phyloP scores from a whole-genome alignment of 92 coral and sea anemone species.

The Porites rus region DNA sequence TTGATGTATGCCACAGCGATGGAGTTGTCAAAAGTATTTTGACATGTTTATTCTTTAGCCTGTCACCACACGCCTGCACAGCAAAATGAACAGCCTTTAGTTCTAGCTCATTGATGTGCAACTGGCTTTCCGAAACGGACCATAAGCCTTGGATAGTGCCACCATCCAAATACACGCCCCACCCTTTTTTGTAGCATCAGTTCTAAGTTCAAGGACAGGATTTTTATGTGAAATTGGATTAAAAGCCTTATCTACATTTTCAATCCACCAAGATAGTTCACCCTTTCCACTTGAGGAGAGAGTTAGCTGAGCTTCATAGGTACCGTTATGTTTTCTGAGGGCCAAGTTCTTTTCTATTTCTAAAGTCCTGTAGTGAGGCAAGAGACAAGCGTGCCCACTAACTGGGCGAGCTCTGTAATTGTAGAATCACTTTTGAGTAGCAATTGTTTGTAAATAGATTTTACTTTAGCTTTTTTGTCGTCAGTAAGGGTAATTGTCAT shows the following conservation, averaged over 20 bases:
- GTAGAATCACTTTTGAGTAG: slow-evolving; percentile 22
- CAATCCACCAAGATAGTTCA: slow-evolving; percentile 50
- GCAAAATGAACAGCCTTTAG: slow-evolving; percentile 34
- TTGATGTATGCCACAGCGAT: too few relatives aligned
- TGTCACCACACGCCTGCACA: slow-evolving; percentile 15
- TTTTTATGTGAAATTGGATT: slow-evolving; percentile 27
- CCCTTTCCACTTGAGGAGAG: background rate
- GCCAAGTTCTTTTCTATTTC: slow-evolving; percentile 59
- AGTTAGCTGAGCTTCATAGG: background rate
- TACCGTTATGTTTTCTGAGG: slow-evolving; percentile 39
- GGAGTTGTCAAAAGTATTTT: too few relatives aligned
- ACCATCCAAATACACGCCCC: slow-evolving; percentile 28
- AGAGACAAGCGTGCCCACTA: slow-evolving; percentile 56
- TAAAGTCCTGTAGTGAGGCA: slow-evolving; percentile 47
- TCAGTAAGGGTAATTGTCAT: slow-evolving; percentile 32
- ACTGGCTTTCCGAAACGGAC: slow-evolving; percentile 24
- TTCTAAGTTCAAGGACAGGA: slow-evolving; percentile 2
- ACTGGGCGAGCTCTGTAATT: slow-evolving; percentile 50
- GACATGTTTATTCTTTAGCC: slow-evolving; percentile 2
- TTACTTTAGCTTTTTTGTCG: slow-evolving; percentile 48
- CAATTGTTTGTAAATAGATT: slow-evolving; percentile 31
- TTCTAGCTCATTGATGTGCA: slow-evolving; percentile 19
- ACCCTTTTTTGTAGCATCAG: slow-evolving; percentile 53
- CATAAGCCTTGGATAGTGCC: slow-evolving; percentile 33
- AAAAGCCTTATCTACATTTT: slow-evolving; percentile 32